Conservation (phyloP, 2,797 vertebrate species). For the Phataginus tetradactyla region DNA sequence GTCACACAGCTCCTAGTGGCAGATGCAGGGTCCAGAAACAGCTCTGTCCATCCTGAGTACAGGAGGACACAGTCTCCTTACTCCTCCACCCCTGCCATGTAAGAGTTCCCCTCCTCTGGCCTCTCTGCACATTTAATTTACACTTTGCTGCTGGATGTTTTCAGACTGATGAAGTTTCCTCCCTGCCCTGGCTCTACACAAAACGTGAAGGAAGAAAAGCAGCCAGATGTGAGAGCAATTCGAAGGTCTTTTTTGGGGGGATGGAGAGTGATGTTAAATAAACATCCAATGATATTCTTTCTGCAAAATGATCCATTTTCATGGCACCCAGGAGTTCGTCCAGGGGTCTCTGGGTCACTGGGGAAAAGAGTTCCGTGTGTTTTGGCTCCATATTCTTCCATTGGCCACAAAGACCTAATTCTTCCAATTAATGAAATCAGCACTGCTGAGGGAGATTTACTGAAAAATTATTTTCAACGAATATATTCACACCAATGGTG, state of each 20-base stretch:
- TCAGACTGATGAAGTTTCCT: conserved; percentile 75
- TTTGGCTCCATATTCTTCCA: conserved; percentile 84
- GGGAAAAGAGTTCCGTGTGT: conserved; percentile 83
- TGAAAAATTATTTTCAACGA: conserved; percentile 83
- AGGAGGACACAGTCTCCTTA: neutral
- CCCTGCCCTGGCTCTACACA: conserved; percentile 67
- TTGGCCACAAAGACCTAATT: conserved; percentile 88
- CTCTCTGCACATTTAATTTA: conserved; percentile 70
- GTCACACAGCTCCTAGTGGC: neutral
- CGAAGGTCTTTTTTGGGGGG: conserved; percentile 74
- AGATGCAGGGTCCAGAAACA: neutral
- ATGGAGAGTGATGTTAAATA: conserved; percentile 84
- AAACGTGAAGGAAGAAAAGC: conserved; percentile 81
- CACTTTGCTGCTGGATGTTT: conserved; percentile 79
- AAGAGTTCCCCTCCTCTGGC: neutral
- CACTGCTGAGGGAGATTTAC: conserved; percentile 80
- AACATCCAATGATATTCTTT: conserved; percentile 86
- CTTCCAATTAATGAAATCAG: conserved; percentile 88
- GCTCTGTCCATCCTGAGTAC: neutral
- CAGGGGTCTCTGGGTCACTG: conserved; percentile 87
- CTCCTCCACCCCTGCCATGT: neutral
- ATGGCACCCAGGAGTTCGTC: conserved; percentile 87
- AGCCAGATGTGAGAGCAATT: conserved; percentile 87
- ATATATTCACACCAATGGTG: conserved; percentile 77
- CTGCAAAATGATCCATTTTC: conserved; percentile 87